Base-by-base conservation (phyloP, 1,140 invertebrate species). In the Colletes gigas region DNA sequence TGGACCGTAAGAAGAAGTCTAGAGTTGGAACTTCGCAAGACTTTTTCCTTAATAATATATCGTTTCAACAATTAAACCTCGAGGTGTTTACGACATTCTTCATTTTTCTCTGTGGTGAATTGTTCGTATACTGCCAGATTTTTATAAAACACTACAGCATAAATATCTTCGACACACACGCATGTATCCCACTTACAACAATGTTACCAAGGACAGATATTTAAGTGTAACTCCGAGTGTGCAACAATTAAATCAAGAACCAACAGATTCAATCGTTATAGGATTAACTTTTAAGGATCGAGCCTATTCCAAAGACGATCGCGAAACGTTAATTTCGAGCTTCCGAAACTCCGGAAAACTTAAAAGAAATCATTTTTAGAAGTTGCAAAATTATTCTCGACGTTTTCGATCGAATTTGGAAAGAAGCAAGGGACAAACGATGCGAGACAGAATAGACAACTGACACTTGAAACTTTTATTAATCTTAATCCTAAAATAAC, bases 71-170 rank as follows among this genome's bases (percentile, higher is more conserved):
- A 59, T 55, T 17, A 30, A 30, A 30, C 0, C 12, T 19, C 19
- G 60, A 62, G 3, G 3, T 30, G 60, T 50, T 75, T 15, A 21
- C 12, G 21, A 67, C 4, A 4, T 72, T 78, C 76, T 21, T 79
- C 72, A n/a, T 59, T 74, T 44, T 52, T 79, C 68, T 78, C 62
- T 76, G 74, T 75, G 83, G 81, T 72, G 84, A 72, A 86, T 86
- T 76, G 76, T 86, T 86, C 79, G 68, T 83, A 82, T 85, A 85
- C 81, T 86, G 84, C 68, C 84, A 86, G 50, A 76, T 83, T 86
- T 85, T 86, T 85, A 86, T 86, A 83, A 81, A 50, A 82, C 67
- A 78, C 54, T 19, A 6, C 12, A 12, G 50, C 60, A 44, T 50
- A 39, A 50, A 57, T 44, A 54, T 52, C 41, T 47, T 39, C 54